phyloP scores from a whole-genome alignment of 2,113 vertebrate genomes.

The Lutjanus erythropterus region DNA sequence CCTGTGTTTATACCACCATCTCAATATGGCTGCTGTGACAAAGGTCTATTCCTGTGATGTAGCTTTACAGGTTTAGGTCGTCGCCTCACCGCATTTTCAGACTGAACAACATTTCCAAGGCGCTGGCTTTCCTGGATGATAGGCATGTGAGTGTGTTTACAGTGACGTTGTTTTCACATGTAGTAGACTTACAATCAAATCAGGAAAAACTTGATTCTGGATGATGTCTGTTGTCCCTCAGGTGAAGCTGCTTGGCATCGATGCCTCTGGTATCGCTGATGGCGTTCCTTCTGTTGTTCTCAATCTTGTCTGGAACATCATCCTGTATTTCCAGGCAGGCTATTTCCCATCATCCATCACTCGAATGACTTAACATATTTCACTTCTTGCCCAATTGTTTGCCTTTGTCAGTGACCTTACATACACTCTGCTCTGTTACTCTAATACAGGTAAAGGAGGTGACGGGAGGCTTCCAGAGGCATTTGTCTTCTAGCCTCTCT shows the following conservation, averaged over 20 bases:
- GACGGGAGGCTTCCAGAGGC: conserved; percentile 89
- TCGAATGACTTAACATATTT: background rate
- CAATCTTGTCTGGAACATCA: conserved; percentile 94
- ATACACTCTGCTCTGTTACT: background rate
- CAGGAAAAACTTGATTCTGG: conserved; percentile 1
- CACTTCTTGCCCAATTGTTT: background rate
- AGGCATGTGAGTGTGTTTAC: conserved; percentile 88
- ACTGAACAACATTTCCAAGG: conserved; percentile 94
- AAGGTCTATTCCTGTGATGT: background rate
- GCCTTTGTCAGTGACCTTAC: conserved; percentile 2
- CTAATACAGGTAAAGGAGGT: conserved; percentile 90
- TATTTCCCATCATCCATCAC: background rate
- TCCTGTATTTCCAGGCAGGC: conserved; percentile 93
- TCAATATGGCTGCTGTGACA: too few species aligned
- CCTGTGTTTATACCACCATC: too few species aligned
- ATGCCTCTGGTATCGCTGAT: conserved; percentile 92
- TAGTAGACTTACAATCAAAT: background rate
- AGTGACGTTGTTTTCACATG: background rate
- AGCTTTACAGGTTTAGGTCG: conserved; percentile 92
- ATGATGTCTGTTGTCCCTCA: conserved; percentile 49
- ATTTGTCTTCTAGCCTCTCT: conserved; percentile 87
- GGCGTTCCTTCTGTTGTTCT: conserved; percentile 92
- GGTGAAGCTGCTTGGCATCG: conserved; percentile 93
- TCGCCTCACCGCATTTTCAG: conserved; percentile 93
- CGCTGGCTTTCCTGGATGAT: conserved; percentile 92